Conservation (phyloP, 2,888 invertebrate genomes). For the Drosophila pseudotakahashii region DNA sequence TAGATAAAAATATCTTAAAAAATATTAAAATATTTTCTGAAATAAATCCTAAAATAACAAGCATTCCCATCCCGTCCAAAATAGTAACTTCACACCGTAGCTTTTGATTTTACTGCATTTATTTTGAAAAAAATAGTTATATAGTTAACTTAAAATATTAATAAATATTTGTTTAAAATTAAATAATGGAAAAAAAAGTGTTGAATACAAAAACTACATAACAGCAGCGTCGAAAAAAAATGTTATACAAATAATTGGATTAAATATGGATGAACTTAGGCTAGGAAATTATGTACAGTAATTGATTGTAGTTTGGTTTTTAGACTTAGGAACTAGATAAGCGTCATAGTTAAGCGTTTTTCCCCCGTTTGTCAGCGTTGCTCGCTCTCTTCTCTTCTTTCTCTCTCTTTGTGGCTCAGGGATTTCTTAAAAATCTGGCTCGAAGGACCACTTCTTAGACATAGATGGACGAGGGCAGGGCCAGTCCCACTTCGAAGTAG, state of each 20-base stretch:
- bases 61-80: no score
- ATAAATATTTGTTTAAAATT: constrained; percentile 45
- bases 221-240: constrained; percentile 72
- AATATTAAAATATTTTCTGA: not conserved
- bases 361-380: constrained; percentile 82
- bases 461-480: constrained; percentile 82
- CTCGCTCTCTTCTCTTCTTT: constrained; percentile 10
- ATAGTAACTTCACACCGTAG: not conserved
- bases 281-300: constrained; percentile 26
- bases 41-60: no score
- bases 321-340: constrained; percentile 78
- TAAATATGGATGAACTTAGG: constrained; percentile 9
- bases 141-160: constrained; percentile 36
- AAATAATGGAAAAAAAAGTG: constrained; percentile 57
- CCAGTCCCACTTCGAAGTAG: constrained; percentile 83
- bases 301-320: constrained; percentile 28
- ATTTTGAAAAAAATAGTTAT: constrained; percentile 52
- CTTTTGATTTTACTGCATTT: constrained; percentile 43
- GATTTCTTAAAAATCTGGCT: not conserved
- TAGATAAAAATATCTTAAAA: not conserved
- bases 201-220: constrained; percentile 72
- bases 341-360: constrained; percentile 82
- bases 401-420: not conserved
- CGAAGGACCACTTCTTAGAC: constrained; percentile 55
- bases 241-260: constrained; percentile 10